These are phyloP conservation scores for Cassiopea andromeda DNA, from an alignment of 30 jellyfish, hydroid and myxozoan genomes.

Conservation along the genomic window DNA sequence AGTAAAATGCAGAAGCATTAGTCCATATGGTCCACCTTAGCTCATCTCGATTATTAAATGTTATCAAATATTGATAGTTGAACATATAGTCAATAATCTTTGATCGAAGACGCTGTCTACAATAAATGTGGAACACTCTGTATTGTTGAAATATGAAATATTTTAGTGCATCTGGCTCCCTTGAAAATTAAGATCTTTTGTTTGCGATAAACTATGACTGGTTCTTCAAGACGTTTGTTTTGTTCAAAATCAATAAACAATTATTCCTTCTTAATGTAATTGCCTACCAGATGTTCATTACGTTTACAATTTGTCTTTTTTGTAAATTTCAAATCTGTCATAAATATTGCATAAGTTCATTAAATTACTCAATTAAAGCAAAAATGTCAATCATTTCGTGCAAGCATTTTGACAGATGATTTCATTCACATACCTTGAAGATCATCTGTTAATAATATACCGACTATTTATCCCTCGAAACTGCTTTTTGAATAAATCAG, in stretches of 20 bases:
- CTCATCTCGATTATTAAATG: background rate
- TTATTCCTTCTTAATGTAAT: background rate
- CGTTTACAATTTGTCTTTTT: background rate
- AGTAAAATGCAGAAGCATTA: background rate
- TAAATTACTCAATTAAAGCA: background rate
- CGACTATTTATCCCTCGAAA: too few relatives aligned
- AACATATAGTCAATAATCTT: background rate
- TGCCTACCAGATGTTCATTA: background rate
- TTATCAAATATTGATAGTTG: background rate
- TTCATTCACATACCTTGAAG: too few relatives aligned
- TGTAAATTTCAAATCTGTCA: background rate
- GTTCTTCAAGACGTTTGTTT: background rate
- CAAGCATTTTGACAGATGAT: too few relatives aligned
- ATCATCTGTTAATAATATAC: too few relatives aligned
- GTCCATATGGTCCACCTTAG: too few relatives aligned
- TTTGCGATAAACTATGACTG: background rate
- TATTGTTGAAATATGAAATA: background rate
- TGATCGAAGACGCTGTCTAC: background rate
- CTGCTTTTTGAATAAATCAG: too few relatives aligned
- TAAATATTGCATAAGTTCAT: background rate
- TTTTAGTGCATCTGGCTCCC: background rate
- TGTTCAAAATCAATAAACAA: background rate
- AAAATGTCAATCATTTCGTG: background rate
- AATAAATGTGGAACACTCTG: background rate
- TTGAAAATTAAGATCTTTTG: background rate